Evolutionary conservation across 2,797 vertebrate genomes (phyloP).

Genomic region (Molossus alvarezi): DNA sequence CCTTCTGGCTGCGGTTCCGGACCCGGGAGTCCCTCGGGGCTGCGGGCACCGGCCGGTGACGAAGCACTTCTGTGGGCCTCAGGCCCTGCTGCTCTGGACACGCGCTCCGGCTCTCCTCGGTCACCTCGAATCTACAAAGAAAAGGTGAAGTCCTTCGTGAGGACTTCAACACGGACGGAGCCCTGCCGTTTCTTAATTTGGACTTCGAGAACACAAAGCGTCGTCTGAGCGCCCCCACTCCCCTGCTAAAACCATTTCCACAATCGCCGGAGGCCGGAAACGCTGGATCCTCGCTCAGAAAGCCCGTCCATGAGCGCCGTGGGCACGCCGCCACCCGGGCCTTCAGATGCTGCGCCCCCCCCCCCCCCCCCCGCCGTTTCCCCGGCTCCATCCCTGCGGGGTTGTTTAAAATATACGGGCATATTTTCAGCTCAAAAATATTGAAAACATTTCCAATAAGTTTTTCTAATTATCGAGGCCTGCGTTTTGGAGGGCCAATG

Average conservation of each 20-base stretch:
- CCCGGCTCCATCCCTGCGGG: conserved; percentile 70
- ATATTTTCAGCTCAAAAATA: conserved; percentile 77
- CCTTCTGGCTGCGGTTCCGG: conserved; percentile 74
- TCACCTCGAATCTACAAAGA: neutral
- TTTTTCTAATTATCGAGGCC: conserved; percentile 78
- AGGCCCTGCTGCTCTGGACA: neutral
- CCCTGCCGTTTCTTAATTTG: conserved; percentile 70
- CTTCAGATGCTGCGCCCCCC: conserved; percentile 51
- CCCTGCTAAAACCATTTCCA: conserved; percentile 84
- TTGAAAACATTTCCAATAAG: conserved; percentile 73
- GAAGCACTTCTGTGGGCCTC: neutral
- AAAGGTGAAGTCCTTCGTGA: conserved; percentile 52
- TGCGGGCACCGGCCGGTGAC: neutral
- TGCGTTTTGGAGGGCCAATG: conserved; percentile 38
- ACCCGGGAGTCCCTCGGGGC: conserved; percentile 19
- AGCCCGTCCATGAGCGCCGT: conserved; percentile 53
- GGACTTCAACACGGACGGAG: conserved; percentile 74
- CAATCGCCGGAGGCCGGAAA: conserved; percentile 80
- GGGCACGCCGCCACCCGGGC: neutral
- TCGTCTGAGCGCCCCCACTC: conserved; percentile 31
- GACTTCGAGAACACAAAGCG: conserved; percentile 73
- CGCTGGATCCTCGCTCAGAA: conserved; percentile 78
- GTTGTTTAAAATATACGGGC: conserved; percentile 80
- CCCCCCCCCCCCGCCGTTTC: conserved; percentile 69
- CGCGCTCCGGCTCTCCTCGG: neutral